A percentile compares a stretch with the other conserved stretches of the same genome.
These are phyloP conservation scores for Cygnus olor DNA, from an alignment of 2,797 vertebrate genomes.

Conservation along the genomic window DNA sequence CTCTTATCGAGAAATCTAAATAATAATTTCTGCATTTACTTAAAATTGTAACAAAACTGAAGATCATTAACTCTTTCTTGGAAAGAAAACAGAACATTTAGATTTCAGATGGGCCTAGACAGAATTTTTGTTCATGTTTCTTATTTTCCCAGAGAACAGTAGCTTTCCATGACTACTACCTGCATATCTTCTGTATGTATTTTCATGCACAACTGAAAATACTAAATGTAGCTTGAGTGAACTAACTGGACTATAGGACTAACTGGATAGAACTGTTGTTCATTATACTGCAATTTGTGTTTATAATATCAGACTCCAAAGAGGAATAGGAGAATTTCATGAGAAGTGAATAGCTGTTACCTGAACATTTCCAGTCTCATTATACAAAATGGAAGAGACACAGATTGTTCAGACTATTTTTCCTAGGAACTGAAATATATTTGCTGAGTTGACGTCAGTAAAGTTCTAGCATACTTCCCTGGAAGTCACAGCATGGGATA, in stretches of 20 bases:
- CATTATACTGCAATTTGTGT: rapidly evolving
- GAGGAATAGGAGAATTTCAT: background rate
- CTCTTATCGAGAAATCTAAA: background rate
- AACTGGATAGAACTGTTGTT: background rate
- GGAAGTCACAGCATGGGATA: background rate
- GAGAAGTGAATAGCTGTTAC: background rate
- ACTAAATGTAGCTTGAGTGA: background rate
- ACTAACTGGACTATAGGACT: background rate
- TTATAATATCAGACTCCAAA: background rate
- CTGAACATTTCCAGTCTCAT: background rate
- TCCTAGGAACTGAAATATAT: background rate
- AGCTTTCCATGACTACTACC: background rate
- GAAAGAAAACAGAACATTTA: background rate
- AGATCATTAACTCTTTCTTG: background rate
- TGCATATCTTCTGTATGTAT: background rate
- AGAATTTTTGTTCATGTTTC: background rate
- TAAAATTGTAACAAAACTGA: background rate
- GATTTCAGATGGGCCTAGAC: background rate
- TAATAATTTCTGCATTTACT: background rate
- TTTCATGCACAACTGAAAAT: background rate
- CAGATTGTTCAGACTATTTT: background rate
- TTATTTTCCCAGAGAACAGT: background rate
- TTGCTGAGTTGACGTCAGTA: background rate
- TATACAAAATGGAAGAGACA: background rate
- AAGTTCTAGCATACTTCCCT: background rate